Percentiles rank a stretch among this genome's conserved stretches.
These are phyloP conservation scores for Epinotia brunnichana DNA, from an alignment of 2,888 invertebrate genomes.

Conservation along the genomic window DNA sequence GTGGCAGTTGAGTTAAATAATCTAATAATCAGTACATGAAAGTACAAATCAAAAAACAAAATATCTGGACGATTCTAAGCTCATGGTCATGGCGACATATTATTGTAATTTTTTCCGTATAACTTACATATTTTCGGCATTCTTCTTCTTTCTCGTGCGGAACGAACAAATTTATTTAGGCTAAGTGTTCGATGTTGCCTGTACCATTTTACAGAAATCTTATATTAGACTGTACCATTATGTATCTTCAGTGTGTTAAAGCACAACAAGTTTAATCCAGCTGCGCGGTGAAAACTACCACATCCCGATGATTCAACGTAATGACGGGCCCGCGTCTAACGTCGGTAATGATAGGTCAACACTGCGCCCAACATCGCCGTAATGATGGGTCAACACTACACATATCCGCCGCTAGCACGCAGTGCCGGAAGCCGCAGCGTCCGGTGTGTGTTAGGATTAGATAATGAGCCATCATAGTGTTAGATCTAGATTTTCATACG, in stretches of 20 bases:
- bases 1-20: too few species aligned
- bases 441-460: conserved; percentile 23
- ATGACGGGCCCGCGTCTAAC: conserved; percentile 35
- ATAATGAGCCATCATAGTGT: conserved; percentile 1
- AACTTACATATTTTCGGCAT: too few species aligned
- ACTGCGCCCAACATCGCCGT: neutral
- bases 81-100: too few species aligned
- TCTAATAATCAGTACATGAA: too few species aligned
- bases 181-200: neutral
- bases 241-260: neutral
- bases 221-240: too few species aligned
- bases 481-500: conserved; percentile 15
- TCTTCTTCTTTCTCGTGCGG: neutral
- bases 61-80: too few species aligned
- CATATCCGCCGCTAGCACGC: conserved; percentile 21
- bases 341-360: conserved; percentile 24
- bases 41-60: too few species aligned
- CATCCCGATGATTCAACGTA: conserved; percentile 24
- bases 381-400: conserved; percentile 8
- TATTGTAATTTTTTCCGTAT: too few species aligned
- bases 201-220: neutral
- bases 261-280: neutral
- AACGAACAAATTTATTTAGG: neutral
- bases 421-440: conserved; percentile 34
- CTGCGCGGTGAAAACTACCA: conserved; percentile 10